Base-by-base conservation (phyloP, 2,113 vertebrate genomes). In the Myotis lucifugus region DNA sequence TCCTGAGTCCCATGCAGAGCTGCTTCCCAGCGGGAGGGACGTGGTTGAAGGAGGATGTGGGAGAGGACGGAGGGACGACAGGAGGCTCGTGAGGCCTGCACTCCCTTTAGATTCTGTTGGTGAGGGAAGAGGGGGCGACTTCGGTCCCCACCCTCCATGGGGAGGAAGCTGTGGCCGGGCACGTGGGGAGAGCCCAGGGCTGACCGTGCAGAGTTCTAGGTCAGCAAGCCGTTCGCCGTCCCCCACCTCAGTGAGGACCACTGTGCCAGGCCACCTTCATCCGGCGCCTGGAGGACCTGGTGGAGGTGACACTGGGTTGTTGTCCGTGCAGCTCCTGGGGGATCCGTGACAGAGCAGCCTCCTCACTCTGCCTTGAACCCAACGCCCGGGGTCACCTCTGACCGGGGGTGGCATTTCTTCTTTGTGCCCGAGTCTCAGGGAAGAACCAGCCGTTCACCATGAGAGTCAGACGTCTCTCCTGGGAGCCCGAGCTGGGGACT, bases 201-300 rank as follows among this genome's bases (percentile, higher is more conserved):
- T 19, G 27, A 34, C 72, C 29, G 6, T 5, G 2, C 27, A 6
- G 91, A n/a, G 59, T 59, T 74, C 34, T 13, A 34, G 64, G 83
- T 37, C 5, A 15, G 85, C 34, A 15, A 69, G 32, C 32, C 66
- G 1, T 17, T 42, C 4, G 0, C 48, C 0, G 0, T 29, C 14
- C 17, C 19, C 8, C 4, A 3, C 12, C 64, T 40, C 32, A 27
- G 29, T 8, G 48, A 56, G 37, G 23, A 3, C 25, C 25, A 7
- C 34, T 1, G 14, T 18, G 40, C 61, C 12, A 13, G 61, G 10
- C 19, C 50, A 1, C 12, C 42, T 37, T 42, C 13, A 1, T 21
- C 61, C 0, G 0, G 8, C 54, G 0, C 74, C 25, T 7, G 15
- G 40, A 42, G 25, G 54, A 0, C 0, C 0, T 0, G 12, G 29